Evolutionary conservation across 1,140 invertebrate genomes (phyloP).

Genomic region (Zaprionus africanus): DNA sequence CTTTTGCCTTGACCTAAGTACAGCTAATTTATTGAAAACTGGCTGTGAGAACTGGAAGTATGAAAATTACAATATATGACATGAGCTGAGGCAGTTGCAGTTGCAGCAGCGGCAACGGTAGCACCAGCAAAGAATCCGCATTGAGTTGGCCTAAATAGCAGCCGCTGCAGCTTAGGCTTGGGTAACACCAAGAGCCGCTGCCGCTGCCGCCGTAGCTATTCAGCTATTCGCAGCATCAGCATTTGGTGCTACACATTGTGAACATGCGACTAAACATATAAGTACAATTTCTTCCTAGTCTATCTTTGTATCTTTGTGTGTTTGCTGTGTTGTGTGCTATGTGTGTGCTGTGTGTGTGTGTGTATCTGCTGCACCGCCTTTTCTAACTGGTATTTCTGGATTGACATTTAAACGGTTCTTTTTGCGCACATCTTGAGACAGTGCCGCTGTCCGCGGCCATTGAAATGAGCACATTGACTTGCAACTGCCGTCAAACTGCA

Average conservation of each 20-base stretch:
- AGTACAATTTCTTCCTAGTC: slow-evolving; percentile 73
- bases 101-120: neutral
- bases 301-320: slow-evolving; percentile 32
- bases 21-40: slow-evolving; percentile 10
- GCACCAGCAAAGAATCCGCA: slow-evolving; percentile 41
- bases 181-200: slow-evolving; percentile 48
- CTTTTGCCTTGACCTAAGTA: slow-evolving; percentile 11
- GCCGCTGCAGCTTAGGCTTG: slow-evolving; percentile 57
- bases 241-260: slow-evolving; percentile 73
- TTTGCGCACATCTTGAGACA: slow-evolving; percentile 78
- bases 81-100: slow-evolving; percentile 7
- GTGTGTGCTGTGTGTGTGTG: slow-evolving; percentile 38
- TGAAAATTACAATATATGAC: slow-evolving; percentile 48
- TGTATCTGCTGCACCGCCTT: slow-evolving; percentile 57
- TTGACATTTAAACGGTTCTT: slow-evolving; percentile 84
- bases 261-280: slow-evolving; percentile 74
- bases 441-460: slow-evolving; percentile 61
- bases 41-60: slow-evolving; percentile 22
- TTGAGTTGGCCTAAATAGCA: slow-evolving; percentile 72
- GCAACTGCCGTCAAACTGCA: slow-evolving; percentile 61
- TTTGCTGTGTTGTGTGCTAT: slow-evolving; percentile 23
- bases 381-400: slow-evolving; percentile 83
- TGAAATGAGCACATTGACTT: slow-evolving; percentile 80
- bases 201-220: slow-evolving; percentile 9
- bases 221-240: slow-evolving; percentile 34